phyloP scores from a whole-genome alignment of 1,140 invertebrate genomes.

The Pemphigus obesinymphae region DNA sequence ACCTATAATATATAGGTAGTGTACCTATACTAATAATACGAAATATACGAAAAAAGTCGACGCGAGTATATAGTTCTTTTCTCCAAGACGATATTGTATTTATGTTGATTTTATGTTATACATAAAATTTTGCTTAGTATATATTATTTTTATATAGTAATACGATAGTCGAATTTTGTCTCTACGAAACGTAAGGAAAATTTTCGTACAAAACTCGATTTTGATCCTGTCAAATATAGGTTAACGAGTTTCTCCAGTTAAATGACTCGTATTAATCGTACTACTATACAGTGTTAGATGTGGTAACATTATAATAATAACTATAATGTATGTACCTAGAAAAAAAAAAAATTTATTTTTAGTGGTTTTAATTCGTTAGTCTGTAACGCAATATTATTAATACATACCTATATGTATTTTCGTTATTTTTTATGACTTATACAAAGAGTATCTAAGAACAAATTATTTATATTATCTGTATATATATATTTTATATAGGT shows the following conservation, averaged over 20 bases:
- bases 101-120: not conserved
- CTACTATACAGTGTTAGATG: not conserved
- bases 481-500: no score
- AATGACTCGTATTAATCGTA: not conserved
- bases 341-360: no score
- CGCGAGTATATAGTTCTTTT: not conserved
- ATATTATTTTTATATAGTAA: not conserved
- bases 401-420: no score
- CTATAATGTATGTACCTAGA: no score
- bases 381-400: no score
- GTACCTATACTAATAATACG: no score
- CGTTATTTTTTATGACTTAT: no score
- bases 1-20: no score
- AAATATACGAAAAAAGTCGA: slow-evolving; percentile 2
- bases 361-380: no score
- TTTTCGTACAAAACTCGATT: not conserved
- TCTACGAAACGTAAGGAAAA: not conserved
- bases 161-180: not conserved
- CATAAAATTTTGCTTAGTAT: not conserved
- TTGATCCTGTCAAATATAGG: not conserved
- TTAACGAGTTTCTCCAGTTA: slow-evolving; percentile 14
- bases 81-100: not conserved
- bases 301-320: not conserved
- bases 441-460: no score
- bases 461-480: no score